Base-by-base conservation (phyloP, 2,888 invertebrate species). In the Mesorhabditis belari region DNA sequence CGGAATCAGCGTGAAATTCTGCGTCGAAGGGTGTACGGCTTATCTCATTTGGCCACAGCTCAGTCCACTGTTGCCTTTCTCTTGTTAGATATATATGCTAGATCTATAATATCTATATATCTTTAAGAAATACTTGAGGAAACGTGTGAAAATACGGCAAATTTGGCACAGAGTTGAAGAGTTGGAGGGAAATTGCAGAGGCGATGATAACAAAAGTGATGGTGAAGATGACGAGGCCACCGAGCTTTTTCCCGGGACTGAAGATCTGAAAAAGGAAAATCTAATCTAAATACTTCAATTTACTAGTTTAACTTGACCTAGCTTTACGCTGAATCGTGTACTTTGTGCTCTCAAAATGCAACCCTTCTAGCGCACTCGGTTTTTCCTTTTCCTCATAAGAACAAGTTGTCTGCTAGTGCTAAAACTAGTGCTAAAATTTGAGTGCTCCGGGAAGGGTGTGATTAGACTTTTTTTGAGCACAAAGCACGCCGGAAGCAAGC, bases 121-220 rank as follows among this genome's bases (percentile, higher is more conserved):
- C n/a, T n/a, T n/a, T n/a, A n/a, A n/a, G 19, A 17, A 23, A 53
- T 2, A 88, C 89, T 87, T 95, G 93, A 26, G 94, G 91, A 82
- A 99, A 99, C 3, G 92, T 94, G 84, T 94, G 94, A 82, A 99
- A 99, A 83, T 95, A 94, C 0, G 92, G 89, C 73, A 94, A 92
- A 79, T 92, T 90, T 66, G 88, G 88, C 4, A 98, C 86, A 79
- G 91, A 95, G 81, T 96, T 98, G 82, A 99, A 99, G 49, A 99
- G 84, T 82, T 99, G 98, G 89, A 99, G 93, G 51, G 95, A 96
- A 79, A 99, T 95, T 69, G 93, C 92, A 3, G 96, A 96, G 60
- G 96, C 95, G 76, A 99, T 95, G 61, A 99, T 92, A 56, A 99
- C 86, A 81, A 99, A 88, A 82, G 95, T 96, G 91, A 98, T 95